Base-by-base conservation (phyloP, 2,888 invertebrate species). In the Drosophila neotestacea region DNA sequence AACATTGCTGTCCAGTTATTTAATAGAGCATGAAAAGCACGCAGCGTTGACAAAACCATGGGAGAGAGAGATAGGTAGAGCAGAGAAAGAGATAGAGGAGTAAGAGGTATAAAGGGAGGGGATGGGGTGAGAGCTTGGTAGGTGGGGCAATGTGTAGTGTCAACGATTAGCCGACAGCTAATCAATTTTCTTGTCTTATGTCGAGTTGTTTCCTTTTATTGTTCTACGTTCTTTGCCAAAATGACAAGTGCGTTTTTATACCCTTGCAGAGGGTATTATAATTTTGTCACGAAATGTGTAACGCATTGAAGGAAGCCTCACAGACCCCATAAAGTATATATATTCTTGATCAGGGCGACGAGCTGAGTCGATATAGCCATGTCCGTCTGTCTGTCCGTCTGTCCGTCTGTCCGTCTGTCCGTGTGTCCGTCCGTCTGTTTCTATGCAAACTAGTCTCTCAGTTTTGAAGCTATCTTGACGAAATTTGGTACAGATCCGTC, bases 131-230 rank as follows among this genome's bases (percentile, higher is more conserved):
- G n/a, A 6, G 13, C 11, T 28, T 34, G n/a, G 9, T 34, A 61
- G 54, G 60, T 59, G 52, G 55, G 30, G 68, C 55, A 46, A 64
- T 56, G 48, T 56, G 47, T 62, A 83, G 83, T 83, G 83, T 83
- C 88, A 88, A 70, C 86, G 83, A 89, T 86, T 89, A 86, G 89
- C 72, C 73, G 89, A 79, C 85, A 86, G 89, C 89, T 88, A 89
- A 86, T 85, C 85, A 87, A 89, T 85, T 79, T 54, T 34, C 27
- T 28, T 58, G 34, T 46, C 61, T 22, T 44, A 27, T 56, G 22
- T 56, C 22, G 48, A 41, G 39, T 55, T 56, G 47, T 32, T 55
- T 65, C 36, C 34, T 68, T 68, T 59, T 42, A 27, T 34, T 42
- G 28, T 56, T 28, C 22, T 3, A 16, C 32, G 38, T 36, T 22